These are phyloP conservation scores for Anniella stebbinsi DNA, from an alignment of 2,797 vertebrate genomes.

Conservation along the genomic window DNA sequence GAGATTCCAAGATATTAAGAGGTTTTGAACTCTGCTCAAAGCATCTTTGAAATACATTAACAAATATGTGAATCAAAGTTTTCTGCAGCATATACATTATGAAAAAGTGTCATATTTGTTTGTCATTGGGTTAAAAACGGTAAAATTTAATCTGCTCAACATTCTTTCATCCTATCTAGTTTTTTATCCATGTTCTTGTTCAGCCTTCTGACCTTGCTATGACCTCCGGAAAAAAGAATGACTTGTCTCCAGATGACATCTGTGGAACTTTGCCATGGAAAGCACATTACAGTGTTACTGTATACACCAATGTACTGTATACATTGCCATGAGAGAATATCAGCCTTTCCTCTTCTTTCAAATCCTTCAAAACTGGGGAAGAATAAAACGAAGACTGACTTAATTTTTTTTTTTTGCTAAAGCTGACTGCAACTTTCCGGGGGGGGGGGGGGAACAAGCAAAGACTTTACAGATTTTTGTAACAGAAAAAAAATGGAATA, in stretches of 20 bases:
- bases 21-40: neutral
- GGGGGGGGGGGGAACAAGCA: neutral
- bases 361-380: neutral
- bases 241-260: slow-evolving; percentile 3
- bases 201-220: slow-evolving; percentile 12
- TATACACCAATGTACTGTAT: neutral
- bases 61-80: neutral
- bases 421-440: neutral
- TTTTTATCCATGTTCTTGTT: slow-evolving; percentile 7
- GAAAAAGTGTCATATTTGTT: neutral
- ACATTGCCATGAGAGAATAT: neutral
- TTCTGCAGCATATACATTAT: neutral
- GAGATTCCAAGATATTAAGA: neutral
- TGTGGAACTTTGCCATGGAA: slow-evolving; percentile 10
- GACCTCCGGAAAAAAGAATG: neutral
- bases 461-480: neutral
- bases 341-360: neutral
- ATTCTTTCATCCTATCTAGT: neutral
- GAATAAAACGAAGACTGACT: neutral
- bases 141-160: neutral
- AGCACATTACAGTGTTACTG: neutral
- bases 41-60: neutral
- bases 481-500: neutral
- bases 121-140: neutral
- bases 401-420: neutral